phyloP scores from a whole-genome alignment of 2,888 invertebrate genomes.

The Agrochola lota region DNA sequence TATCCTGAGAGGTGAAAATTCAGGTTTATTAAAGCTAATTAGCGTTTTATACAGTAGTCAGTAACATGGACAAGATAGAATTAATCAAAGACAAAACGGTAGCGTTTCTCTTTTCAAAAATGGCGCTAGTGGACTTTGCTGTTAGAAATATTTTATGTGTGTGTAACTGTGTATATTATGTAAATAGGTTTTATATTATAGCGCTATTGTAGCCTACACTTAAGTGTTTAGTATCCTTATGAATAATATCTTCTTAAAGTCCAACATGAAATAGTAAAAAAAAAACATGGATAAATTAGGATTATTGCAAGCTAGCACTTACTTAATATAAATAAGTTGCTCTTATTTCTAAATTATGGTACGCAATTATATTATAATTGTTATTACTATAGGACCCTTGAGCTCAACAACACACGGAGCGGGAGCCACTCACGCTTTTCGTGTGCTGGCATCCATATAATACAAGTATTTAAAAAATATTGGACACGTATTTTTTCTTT shows the following conservation, averaged over 20 bases:
- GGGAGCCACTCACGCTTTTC: too few relatives aligned
- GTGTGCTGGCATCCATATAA: too few relatives aligned
- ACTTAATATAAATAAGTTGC: conserved; percentile 4
- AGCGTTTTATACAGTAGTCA: conserved; percentile 44
- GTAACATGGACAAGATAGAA: conserved; percentile 30
- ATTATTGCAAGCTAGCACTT: neutral
- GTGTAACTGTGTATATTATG: conserved; percentile 44
- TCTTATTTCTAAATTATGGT: neutral
- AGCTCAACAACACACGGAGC: too few relatives aligned
- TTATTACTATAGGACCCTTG: neutral
- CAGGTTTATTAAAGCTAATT: conserved; percentile 11
- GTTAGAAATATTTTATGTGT: conserved; percentile 39
- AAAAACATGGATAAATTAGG: neutral
- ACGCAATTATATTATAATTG: neutral
- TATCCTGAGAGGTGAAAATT: conserved; percentile 20
- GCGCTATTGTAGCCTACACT: conserved; percentile 1
- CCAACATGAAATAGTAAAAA: neutral
- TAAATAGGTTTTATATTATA: conserved; percentile 45
- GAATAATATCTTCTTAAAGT: neutral
- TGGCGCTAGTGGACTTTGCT: conserved; percentile 36
- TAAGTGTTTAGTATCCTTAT: neutral
- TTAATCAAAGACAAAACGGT: conserved; percentile 22
- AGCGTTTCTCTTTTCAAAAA: conserved; percentile 9
- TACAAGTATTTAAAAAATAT: too few relatives aligned
- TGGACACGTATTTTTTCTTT: too few relatives aligned